These are phyloP conservation scores for Parambassis ranga DNA, from an alignment of 2,797 vertebrate species.

Conservation along the genomic window DNA sequence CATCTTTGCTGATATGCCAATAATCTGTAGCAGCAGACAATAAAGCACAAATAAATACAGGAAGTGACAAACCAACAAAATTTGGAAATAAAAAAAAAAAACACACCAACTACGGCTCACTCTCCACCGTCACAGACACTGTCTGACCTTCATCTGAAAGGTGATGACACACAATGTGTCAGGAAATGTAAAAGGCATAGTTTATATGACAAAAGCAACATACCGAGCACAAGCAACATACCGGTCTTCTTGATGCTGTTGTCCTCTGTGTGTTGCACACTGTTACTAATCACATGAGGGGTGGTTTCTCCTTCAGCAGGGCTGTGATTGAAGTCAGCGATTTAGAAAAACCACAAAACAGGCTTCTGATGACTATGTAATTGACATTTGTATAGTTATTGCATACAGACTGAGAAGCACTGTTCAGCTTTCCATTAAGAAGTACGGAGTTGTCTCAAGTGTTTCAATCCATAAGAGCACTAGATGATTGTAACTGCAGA, in stretches of 20 bases:
- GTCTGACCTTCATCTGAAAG: constrained; percentile 83
- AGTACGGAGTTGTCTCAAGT: too few relatives aligned
- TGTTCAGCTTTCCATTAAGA: too few relatives aligned
- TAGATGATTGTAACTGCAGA: too few relatives aligned
- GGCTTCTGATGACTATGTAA: too few relatives aligned
- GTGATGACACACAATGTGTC: constrained; percentile 3
- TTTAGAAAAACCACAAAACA: neutral
- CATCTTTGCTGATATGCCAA: neutral
- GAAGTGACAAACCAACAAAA: neutral
- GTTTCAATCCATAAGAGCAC: too few relatives aligned
- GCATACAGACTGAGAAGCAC: too few relatives aligned
- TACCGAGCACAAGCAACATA: constrained; percentile 17
- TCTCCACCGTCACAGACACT: constrained; percentile 87
- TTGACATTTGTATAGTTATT: too few relatives aligned
- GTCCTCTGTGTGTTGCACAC: constrained; percentile 77
- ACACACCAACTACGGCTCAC: constrained; percentile 76
- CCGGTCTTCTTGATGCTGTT: constrained; percentile 48
- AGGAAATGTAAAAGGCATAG: neutral
- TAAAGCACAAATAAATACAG: neutral
- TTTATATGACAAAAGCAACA: neutral
- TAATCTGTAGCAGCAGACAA: constrained; percentile 6
- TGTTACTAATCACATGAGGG: constrained; percentile 48
- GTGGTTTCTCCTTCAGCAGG: constrained; percentile 76
- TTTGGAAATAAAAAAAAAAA: neutral
- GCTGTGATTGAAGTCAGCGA: constrained; percentile 65